Evolutionary conservation across 53 echinoderm and acorn worm species (phyloP).

Genomic region (Actinopyga echinites): DNA sequence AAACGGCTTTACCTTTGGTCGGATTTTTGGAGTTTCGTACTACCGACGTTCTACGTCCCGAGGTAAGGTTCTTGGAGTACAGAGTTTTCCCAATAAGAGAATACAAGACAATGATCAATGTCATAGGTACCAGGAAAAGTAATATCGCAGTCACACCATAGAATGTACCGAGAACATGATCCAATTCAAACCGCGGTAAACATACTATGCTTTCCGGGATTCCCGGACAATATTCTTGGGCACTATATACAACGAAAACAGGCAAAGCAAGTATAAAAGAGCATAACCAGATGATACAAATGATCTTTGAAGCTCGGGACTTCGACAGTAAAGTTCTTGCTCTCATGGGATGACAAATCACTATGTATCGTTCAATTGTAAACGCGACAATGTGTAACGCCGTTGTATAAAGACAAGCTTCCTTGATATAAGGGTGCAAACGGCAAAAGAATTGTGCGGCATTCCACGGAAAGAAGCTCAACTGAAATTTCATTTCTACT

Average conservation of each 20-base stretch:
- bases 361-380: slow-evolving; percentile 71
- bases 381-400: slow-evolving; percentile 74
- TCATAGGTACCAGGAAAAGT: slow-evolving; percentile 90
- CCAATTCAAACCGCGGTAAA: slow-evolving; percentile 26
- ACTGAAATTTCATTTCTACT: slow-evolving; percentile 72
- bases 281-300: slow-evolving; percentile 76
- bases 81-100: slow-evolving; percentile 84
- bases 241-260: slow-evolving; percentile 52
- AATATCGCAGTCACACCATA: slow-evolving; percentile 68
- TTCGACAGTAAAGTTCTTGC: slow-evolving; percentile 59
- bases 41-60: slow-evolving; percentile 33
- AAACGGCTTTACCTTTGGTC: slow-evolving; percentile 35
- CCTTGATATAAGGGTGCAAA: slow-evolving; percentile 77
- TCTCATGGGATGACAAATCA: slow-evolving; percentile 74
- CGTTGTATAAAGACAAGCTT: slow-evolving; percentile 84
- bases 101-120: slow-evolving; percentile 79
- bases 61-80: slow-evolving; percentile 67
- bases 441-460: slow-evolving; percentile 78
- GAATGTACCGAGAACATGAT: slow-evolving; percentile 41
- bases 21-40: slow-evolving; percentile 43
- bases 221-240: slow-evolving; percentile 45
- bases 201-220: slow-evolving; percentile 74
- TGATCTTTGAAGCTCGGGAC: slow-evolving; percentile 80
- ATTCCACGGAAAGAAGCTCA: slow-evolving; percentile 84
- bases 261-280: slow-evolving; percentile 76